These are phyloP conservation scores for Ophraella communa DNA, from an alignment of 2,888 invertebrate species.

Conservation along the genomic window DNA sequence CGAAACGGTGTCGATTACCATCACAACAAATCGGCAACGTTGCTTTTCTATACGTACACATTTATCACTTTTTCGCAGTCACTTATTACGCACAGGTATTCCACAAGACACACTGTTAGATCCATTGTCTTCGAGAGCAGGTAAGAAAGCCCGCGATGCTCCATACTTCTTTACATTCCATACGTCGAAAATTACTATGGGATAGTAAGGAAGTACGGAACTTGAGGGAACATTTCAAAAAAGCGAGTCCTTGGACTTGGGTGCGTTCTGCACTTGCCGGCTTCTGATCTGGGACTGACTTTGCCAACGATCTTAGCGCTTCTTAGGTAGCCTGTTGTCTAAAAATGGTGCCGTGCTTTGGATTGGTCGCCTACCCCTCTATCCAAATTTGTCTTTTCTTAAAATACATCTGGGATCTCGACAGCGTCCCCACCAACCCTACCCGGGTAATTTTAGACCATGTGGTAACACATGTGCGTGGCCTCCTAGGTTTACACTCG, in stretches of 20 bases:
- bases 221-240: slow-evolving; percentile 62
- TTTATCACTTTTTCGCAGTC: background rate
- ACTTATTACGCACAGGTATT: slow-evolving; percentile 19
- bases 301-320: slow-evolving; percentile 52
- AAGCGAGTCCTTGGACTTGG: slow-evolving; percentile 25
- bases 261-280: slow-evolving; percentile 25
- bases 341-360: slow-evolving; percentile 60
- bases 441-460: slow-evolving; percentile 50
- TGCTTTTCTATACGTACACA: background rate
- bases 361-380: slow-evolving; percentile 60
- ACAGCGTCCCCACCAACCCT: slow-evolving; percentile 53
- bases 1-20: background rate
- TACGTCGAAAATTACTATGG: slow-evolving; percentile 85
- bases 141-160: slow-evolving; percentile 61
- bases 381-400: slow-evolving; percentile 86
- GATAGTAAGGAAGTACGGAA: slow-evolving; percentile 96
- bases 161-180: slow-evolving; percentile 99
- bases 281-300: slow-evolving; percentile 46
- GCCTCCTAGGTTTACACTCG: slow-evolving; percentile 40
- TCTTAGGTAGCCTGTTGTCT: slow-evolving; percentile 57
- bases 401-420: slow-evolving; percentile 67
- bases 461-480: slow-evolving; percentile 52
- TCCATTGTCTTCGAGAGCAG: background rate
- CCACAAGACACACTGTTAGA: slow-evolving; percentile 29
- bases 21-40: background rate